A percentile compares a stretch with the other conserved stretches of the same genome.
Evolutionary conservation across 2,797 vertebrate species (phyloP).

Genomic region (Eospalax fontanierii): DNA sequence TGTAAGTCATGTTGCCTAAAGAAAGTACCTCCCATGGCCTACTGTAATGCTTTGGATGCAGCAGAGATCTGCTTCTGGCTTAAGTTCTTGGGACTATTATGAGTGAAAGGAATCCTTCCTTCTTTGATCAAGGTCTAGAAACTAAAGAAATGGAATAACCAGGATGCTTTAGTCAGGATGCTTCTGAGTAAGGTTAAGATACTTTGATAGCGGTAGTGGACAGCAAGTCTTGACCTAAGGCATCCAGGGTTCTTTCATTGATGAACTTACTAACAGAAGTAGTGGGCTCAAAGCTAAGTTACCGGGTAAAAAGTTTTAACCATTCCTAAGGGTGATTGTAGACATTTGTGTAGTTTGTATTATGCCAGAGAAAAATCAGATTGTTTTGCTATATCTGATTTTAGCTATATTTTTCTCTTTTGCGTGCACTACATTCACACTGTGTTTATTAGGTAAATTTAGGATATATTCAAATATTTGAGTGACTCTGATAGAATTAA

Average conservation of each 20-base stretch:
- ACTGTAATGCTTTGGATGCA: not conserved
- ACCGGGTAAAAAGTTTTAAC: conserved; percentile 15
- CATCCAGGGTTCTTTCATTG: not conserved
- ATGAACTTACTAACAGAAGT: not conserved
- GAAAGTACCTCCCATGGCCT: conserved; percentile 57
- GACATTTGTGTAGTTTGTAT: conserved; percentile 40
- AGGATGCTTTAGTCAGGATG: not conserved
- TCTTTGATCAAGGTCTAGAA: conserved; percentile 36
- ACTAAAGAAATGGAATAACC: not conserved
- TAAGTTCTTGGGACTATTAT: conserved; percentile 42
- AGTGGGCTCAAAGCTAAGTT: conserved; percentile 42
- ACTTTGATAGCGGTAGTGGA: conserved; percentile 22
- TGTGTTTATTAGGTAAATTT: conserved; percentile 32
- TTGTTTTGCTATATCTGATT: no score
- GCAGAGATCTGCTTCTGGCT: conserved; percentile 63
- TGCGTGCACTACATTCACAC: not conserved
- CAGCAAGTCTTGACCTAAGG: conserved; percentile 17
- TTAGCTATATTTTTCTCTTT: not conserved
- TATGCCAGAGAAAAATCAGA: conserved; percentile 47
- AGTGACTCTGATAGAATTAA: not conserved
- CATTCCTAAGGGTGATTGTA: conserved; percentile 41
- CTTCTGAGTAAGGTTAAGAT: conserved; percentile 52
- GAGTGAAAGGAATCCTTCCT: not conserved
- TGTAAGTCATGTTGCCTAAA: conserved; percentile 54
- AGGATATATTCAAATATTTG: conserved; percentile 30